phyloP scores from a whole-genome alignment of 2,888 invertebrate genomes.

The Celastrina argiolus region DNA sequence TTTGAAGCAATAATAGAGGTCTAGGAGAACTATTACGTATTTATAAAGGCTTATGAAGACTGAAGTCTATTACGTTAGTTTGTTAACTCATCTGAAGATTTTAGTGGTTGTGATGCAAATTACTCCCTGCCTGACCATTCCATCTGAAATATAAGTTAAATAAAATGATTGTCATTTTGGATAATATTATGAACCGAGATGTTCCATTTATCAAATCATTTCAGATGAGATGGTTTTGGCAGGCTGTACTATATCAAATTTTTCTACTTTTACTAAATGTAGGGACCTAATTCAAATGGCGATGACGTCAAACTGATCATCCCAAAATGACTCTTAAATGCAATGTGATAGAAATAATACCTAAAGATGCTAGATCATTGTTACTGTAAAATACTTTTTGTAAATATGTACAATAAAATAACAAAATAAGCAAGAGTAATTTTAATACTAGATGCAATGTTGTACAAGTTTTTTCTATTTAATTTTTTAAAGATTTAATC shows the following conservation, averaged over 20 bases:
- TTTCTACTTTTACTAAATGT: constrained; percentile 35
- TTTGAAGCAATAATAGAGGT: constrained; percentile 18
- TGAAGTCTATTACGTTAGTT: constrained; percentile 33
- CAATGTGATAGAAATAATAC: constrained; percentile 76
- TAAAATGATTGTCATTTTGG: background rate
- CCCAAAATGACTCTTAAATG: constrained; percentile 43
- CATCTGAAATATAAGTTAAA: background rate
- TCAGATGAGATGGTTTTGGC: background rate
- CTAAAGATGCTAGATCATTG: constrained; percentile 77
- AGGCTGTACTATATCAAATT: constrained; percentile 28
- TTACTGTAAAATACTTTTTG: constrained; percentile 74
- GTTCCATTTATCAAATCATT: background rate
- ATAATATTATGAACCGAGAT: background rate
- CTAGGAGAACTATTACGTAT: constrained; percentile 12
- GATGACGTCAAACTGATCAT: constrained; percentile 37
- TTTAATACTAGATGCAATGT: constrained; percentile 75
- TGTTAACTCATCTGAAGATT: constrained; percentile 42
- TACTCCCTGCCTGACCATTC: constrained; percentile 15
- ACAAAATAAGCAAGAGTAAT: constrained; percentile 66
- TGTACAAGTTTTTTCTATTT: constrained; percentile 73
- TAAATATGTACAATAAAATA: constrained; percentile 76
- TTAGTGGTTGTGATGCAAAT: constrained; percentile 56
- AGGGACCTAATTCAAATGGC: constrained; percentile 35
- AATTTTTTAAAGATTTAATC: constrained; percentile 76
- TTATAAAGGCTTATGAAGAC: constrained; percentile 28